Percentiles rank a stretch among this genome's conserved stretches.
Evolutionary conservation across 2,888 invertebrate genomes (phyloP).

Genomic region (Agapostemon virescens): DNA sequence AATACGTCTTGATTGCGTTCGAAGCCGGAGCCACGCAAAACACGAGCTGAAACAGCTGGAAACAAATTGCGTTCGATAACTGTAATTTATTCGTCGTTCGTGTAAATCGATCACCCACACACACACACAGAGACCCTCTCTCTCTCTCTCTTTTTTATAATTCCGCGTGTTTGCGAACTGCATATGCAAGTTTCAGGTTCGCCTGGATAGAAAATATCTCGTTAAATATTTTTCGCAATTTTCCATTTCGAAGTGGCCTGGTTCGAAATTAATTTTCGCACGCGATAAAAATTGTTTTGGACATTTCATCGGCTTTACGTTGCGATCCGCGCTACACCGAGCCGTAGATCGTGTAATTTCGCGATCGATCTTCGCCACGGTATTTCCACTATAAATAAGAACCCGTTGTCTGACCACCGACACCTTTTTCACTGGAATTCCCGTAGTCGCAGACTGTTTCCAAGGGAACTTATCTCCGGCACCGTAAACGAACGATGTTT

Average conservation of each 20-base stretch:
- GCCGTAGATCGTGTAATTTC: background rate
- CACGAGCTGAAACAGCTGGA: background rate
- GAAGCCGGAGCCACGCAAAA: background rate
- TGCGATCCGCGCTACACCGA: background rate
- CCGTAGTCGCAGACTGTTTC: background rate
- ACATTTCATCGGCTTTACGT: background rate
- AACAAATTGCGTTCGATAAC: background rate
- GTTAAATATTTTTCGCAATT: too few species aligned
- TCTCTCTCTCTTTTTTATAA: background rate
- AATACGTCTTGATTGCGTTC: conserved; percentile 7
- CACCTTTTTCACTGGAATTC: conserved; percentile 1
- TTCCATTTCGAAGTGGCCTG: background rate
- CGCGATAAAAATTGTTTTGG: background rate
- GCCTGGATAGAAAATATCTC: too few species aligned
- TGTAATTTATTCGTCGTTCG: background rate
- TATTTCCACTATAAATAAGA: background rate
- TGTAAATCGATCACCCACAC: background rate
- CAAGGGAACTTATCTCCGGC: conserved; percentile 10
- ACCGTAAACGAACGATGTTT: conserved; percentile 3
- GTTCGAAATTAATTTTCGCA: background rate
- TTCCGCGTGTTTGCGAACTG: background rate
- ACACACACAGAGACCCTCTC: too few species aligned
- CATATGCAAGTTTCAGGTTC: background rate
- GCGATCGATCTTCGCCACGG: background rate
- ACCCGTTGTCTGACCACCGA: conserved; percentile 18